These are phyloP conservation scores for Zele albiditarsus DNA, from an alignment of 2,888 invertebrate species.

Conservation along the genomic window DNA sequence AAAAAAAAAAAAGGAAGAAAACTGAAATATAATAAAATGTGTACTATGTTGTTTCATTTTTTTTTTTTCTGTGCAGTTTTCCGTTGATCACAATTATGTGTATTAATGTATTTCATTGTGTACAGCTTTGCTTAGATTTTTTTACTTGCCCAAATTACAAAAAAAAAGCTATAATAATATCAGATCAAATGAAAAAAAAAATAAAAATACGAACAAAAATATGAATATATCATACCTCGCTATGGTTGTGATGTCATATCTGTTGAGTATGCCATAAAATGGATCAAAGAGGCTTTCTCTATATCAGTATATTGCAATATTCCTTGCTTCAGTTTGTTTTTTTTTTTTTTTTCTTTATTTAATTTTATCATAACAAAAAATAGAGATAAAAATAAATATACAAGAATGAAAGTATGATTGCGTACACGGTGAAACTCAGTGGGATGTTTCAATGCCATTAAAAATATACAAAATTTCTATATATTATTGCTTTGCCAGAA, in stretches of 20 bases:
- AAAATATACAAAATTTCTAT: background rate
- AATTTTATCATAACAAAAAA: slow-evolving; percentile 6
- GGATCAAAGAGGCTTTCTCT: background rate
- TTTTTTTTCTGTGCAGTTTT: slow-evolving; percentile 20
- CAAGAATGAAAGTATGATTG: background rate
- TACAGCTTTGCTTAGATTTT: slow-evolving; percentile 10
- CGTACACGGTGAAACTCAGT: background rate
- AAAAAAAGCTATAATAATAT: slow-evolving; percentile 13
- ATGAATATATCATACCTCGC: slow-evolving; percentile 11
- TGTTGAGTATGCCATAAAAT: slow-evolving; percentile 13
- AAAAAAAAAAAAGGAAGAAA: slow-evolving; percentile 46
- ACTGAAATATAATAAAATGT: slow-evolving; percentile 13
- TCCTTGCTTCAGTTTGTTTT: background rate
- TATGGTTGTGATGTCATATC: slow-evolving; percentile 35
- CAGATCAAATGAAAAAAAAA: slow-evolving; percentile 4
- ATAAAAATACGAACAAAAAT: slow-evolving; percentile 1
- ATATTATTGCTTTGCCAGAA: background rate
- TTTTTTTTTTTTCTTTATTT: slow-evolving; percentile 10
- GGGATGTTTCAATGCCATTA: background rate
- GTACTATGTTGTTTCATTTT: background rate
- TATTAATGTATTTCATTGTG: background rate
- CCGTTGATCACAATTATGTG: slow-evolving; percentile 28
- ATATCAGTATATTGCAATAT: background rate
- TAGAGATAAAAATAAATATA: background rate
- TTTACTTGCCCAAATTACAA: slow-evolving; percentile 14